Evolutionary conservation across 2,888 invertebrate genomes (phyloP).

Genomic region (Hirtodrosophila cameraria): DNA sequence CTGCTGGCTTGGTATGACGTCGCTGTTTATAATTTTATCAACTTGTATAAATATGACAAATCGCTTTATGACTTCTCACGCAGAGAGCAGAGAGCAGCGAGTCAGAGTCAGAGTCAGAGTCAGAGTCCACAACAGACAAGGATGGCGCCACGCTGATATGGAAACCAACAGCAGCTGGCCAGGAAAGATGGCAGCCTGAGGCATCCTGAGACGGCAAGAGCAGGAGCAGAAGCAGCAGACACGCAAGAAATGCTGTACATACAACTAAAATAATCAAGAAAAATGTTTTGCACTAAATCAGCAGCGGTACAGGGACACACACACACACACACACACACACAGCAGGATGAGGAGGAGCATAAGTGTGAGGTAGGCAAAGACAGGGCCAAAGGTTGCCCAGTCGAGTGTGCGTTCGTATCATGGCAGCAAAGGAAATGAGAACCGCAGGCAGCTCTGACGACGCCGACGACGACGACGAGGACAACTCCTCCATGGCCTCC

Average conservation of each 20-base stretch:
- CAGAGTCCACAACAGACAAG: slow-evolving; percentile 6
- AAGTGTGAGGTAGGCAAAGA: background rate
- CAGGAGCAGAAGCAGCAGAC: slow-evolving; percentile 26
- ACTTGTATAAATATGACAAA: slow-evolving; percentile 82
- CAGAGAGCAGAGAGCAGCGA: slow-evolving; percentile 38
- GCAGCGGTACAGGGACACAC: slow-evolving; percentile 16
- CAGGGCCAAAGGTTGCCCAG: slow-evolving; percentile 52
- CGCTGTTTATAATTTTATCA: slow-evolving; percentile 81
- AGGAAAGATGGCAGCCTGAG: slow-evolving; percentile 41
- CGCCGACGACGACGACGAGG: no score
- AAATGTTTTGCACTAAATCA: slow-evolving; percentile 77
- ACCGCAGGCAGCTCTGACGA: slow-evolving; percentile 60
- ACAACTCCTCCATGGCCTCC: slow-evolving; percentile 30
- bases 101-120: background rate
- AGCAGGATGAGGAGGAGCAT: slow-evolving; percentile 2
- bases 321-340: background rate
- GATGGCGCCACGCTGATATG: slow-evolving; percentile 41
- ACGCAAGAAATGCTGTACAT: slow-evolving; percentile 40
- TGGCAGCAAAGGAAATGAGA: slow-evolving; percentile 65
- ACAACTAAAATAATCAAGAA: slow-evolving; percentile 75
- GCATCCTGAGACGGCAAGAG: slow-evolving; percentile 15
- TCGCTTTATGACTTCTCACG: slow-evolving; percentile 79
- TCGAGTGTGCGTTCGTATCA: slow-evolving; percentile 40
- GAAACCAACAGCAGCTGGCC: slow-evolving; percentile 36
- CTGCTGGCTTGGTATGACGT: slow-evolving; percentile 27